phyloP scores from a whole-genome alignment of 2,113 vertebrate species.

The Hemiscyllium ocellatum region DNA sequence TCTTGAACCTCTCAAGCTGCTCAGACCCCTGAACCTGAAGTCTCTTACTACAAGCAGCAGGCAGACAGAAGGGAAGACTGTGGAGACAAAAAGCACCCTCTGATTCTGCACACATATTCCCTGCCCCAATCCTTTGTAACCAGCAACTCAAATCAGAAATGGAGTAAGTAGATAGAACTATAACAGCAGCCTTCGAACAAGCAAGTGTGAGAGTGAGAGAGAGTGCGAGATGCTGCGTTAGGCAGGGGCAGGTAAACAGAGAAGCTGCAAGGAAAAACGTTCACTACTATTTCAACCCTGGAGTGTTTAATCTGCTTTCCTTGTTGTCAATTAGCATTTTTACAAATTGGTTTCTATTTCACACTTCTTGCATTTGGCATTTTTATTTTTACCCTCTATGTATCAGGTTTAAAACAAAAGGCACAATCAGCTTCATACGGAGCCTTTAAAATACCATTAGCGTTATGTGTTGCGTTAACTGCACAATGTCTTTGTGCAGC shows the following conservation, averaged over 20 bases:
- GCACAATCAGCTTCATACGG: neutral
- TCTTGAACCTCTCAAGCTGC: neutral
- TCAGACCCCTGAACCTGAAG: neutral
- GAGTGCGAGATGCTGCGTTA: no score
- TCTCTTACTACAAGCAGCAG: neutral
- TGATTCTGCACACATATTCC: neutral
- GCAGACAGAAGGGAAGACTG: neutral
- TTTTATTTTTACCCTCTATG: neutral
- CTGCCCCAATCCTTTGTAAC: neutral
- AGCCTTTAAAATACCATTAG: neutral
- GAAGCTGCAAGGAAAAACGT: neutral
- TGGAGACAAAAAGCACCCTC: neutral
- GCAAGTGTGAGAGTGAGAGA: neutral
- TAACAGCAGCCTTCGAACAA: neutral
- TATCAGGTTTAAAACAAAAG: constrained; percentile 46
- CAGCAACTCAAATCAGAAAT: neutral
- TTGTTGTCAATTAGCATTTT: constrained; percentile 43
- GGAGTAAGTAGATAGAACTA: neutral
- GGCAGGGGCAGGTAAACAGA: no score
- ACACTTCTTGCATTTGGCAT: neutral
- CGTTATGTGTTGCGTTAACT: neutral
- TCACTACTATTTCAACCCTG: neutral
- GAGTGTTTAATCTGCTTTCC: constrained; percentile 27
- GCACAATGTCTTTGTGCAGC: neutral
- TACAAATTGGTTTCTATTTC: constrained; percentile 40